Evolutionary conservation across 2,113 vertebrate species (phyloP).

Genomic region (Agelaius tricolor): DNA sequence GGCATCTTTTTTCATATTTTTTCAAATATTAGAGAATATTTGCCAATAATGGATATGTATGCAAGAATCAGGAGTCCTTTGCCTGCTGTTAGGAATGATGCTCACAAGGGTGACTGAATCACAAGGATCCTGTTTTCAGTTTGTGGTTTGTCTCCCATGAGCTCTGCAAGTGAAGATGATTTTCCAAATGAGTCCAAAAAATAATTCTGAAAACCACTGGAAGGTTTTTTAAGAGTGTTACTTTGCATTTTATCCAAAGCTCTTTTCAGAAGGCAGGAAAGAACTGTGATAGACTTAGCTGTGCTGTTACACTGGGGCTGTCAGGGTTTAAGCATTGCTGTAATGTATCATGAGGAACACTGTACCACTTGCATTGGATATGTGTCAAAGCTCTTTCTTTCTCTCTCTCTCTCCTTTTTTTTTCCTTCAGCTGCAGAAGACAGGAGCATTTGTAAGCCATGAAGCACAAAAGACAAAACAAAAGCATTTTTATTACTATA

Average conservation of each 20-base stretch:
- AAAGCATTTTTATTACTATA: slow-evolving; percentile 63
- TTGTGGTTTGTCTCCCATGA: not conserved
- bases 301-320: slow-evolving; percentile 15
- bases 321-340: slow-evolving; percentile 21
- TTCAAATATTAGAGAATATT: not conserved
- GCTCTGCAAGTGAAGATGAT: not conserved
- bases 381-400: slow-evolving; percentile 44
- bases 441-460: slow-evolving; percentile 55
- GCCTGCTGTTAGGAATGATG: not conserved
- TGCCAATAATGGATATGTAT: not conserved
- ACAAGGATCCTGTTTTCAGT: not conserved
- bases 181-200: not conserved
- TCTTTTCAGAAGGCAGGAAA: slow-evolving; percentile 12
- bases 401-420: not conserved
- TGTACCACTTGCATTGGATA: slow-evolving; percentile 42
- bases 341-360: slow-evolving; percentile 15
- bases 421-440: slow-evolving; percentile 28
- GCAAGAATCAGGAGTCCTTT: not conserved
- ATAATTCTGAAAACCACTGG: not conserved
- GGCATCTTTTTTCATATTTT: not conserved
- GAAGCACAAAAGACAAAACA: slow-evolving; percentile 62
- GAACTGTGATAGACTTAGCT: slow-evolving; percentile 2
- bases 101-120: not conserved
- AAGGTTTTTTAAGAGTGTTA: not conserved
- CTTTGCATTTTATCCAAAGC: slow-evolving; percentile 23